A percentile compares a stretch with the other conserved stretches of the same genome.
phyloP scores from a whole-genome alignment of 2,888 invertebrate species.

The Phaedon cochleariae region DNA sequence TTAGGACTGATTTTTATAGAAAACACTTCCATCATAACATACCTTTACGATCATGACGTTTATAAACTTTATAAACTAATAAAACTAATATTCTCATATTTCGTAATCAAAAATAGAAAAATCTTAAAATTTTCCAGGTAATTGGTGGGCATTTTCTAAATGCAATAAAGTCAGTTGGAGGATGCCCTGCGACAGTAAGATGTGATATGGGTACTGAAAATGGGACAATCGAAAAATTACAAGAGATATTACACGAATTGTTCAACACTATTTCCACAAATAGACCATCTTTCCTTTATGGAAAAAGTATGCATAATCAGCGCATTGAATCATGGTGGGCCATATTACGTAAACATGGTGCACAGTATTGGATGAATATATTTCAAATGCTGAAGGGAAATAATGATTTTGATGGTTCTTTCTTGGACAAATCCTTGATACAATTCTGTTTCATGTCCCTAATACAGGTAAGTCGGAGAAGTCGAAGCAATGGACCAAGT shows the following conservation, averaged over 20 bases:
- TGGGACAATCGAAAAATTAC: constrained; percentile 19
- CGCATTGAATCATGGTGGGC: constrained; percentile 21
- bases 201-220: constrained; percentile 35
- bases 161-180: constrained; percentile 5
- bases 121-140: no score
- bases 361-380: constrained; percentile 31
- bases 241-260: constrained; percentile 14
- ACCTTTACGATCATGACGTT: no score
- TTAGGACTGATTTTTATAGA: no score
- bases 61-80: no score
- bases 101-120: no score
- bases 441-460: constrained; percentile 18
- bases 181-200: constrained; percentile 22
- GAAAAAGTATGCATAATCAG: constrained; percentile 22
- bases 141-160: constrained; percentile 22
- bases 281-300: constrained; percentile 17
- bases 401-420: constrained; percentile 13
- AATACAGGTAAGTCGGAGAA: not conserved
- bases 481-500: no score
- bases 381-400: constrained; percentile 25
- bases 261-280: not conserved
- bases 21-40: no score
- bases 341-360: constrained; percentile 11
- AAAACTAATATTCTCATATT: no score
- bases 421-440: constrained; percentile 19